Conservation (phyloP, 1,140 invertebrate species). For the Drosophila teissieri region DNA sequence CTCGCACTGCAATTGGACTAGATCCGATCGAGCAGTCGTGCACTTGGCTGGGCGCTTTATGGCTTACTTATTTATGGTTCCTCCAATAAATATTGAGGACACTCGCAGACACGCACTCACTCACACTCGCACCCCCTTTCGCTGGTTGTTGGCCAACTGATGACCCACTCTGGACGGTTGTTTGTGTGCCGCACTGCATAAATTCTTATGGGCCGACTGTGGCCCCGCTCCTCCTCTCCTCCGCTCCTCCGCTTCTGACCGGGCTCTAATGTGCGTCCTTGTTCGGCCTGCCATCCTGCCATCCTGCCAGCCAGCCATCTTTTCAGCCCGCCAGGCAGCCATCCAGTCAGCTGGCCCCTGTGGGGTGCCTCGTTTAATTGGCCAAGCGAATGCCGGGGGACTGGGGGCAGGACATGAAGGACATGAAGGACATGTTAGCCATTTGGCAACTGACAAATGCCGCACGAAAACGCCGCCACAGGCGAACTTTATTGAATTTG, state of each 20-base stretch:
- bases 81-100: constrained; percentile 53
- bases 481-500: constrained; percentile 50
- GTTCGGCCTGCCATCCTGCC: constrained; percentile 57
- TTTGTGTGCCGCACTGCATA: constrained; percentile 64
- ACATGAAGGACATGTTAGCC: constrained; percentile 43
- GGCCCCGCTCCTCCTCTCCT: neutral
- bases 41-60: constrained; percentile 37
- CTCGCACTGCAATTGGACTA: neutral
- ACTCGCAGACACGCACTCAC: constrained; percentile 39
- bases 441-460: constrained; percentile 58
- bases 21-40: constrained; percentile 34
- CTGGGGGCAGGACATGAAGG: constrained; percentile 7
- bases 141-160: constrained; percentile 7
- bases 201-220: constrained; percentile 38
- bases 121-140: neutral
- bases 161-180: constrained; percentile 32
- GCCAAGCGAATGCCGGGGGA: constrained; percentile 30
- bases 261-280: constrained; percentile 74
- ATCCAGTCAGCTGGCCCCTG: constrained; percentile 19
- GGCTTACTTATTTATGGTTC: constrained; percentile 60
- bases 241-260: constrained; percentile 7
- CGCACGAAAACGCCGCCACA: constrained; percentile 33
- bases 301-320: constrained; percentile 1
- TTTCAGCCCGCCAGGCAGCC: constrained; percentile 19
- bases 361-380: constrained; percentile 45